phyloP scores from a whole-genome alignment of 2,888 invertebrate species.

The Artemia sp. region DNA sequence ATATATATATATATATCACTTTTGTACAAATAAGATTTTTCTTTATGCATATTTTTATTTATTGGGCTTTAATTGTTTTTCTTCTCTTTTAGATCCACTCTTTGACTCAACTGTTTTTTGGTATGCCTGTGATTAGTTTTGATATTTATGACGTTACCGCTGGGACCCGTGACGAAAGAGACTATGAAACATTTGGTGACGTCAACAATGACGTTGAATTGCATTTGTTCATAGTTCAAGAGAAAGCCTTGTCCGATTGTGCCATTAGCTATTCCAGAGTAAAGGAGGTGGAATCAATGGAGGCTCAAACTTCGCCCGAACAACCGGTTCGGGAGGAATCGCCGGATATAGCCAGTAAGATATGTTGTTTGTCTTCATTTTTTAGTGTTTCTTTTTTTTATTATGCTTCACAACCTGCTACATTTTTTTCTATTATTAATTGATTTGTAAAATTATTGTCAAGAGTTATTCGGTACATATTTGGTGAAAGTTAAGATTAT shows the following conservation, averaged over 20 bases:
- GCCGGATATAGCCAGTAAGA: constrained; percentile 5
- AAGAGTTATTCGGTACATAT: too few species aligned
- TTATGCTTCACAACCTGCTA: too few species aligned
- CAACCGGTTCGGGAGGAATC: constrained; percentile 12
- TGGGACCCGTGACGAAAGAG: background rate
- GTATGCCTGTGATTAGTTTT: constrained; percentile 72
- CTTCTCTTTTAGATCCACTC: constrained; percentile 36
- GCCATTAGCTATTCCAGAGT: background rate
- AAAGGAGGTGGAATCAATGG: constrained; percentile 8
- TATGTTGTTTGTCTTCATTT: too few species aligned
- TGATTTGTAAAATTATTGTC: too few species aligned
- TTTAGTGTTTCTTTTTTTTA: too few species aligned
- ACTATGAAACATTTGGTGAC: constrained; percentile 8
- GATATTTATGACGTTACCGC: constrained; percentile 58
- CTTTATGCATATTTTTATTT: too few species aligned
- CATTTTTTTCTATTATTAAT: too few species aligned
- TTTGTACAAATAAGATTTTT: too few species aligned
- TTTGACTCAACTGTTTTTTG: constrained; percentile 68
- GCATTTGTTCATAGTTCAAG: constrained; percentile 1
- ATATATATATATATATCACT: too few species aligned
- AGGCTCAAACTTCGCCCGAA: background rate
- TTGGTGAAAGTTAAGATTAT: too few species aligned
- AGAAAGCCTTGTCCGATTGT: constrained; percentile 9
- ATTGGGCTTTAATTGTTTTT: background rate
- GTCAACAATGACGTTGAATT: background rate